Conservation (phyloP, 1,140 invertebrate genomes). For the Zophobas morio region DNA sequence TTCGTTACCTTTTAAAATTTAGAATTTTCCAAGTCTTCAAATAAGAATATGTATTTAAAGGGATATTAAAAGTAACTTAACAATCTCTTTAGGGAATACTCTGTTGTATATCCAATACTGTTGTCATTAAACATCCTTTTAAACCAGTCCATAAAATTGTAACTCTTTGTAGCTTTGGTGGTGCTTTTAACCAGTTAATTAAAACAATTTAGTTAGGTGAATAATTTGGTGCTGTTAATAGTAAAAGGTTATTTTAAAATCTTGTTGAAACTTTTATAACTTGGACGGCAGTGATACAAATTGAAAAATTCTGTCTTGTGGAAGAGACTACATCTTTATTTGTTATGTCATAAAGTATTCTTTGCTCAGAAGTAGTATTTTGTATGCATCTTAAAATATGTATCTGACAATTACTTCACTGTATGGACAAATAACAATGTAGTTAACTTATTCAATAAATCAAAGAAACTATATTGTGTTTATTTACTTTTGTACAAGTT, state of each 20-base stretch:
- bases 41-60: constrained; percentile 21
- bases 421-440: constrained; percentile 23
- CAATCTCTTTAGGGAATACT: background rate
- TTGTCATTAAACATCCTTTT: too few relatives aligned
- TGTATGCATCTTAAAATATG: background rate
- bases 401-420: constrained; percentile 28
- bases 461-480: background rate
- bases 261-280: constrained; percentile 1
- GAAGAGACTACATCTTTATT: background rate
- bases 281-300: background rate
- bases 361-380: constrained; percentile 33
- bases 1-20: constrained; percentile 41
- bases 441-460: constrained; percentile 32
- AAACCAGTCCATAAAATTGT: background rate
- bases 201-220: constrained; percentile 21
- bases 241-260: constrained; percentile 5
- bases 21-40: constrained; percentile 24
- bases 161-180: constrained; percentile 10
- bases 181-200: constrained; percentile 25
- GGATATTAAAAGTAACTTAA: constrained; percentile 2
- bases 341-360: constrained; percentile 1
- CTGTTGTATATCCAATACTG: background rate
- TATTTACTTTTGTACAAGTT: background rate
- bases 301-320: background rate
- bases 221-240: constrained; percentile 29